Percentiles rank a stretch among this genome's conserved stretches.
phyloP scores from a whole-genome alignment of 2,888 invertebrate species.

The Lasioglossum figueresi region DNA sequence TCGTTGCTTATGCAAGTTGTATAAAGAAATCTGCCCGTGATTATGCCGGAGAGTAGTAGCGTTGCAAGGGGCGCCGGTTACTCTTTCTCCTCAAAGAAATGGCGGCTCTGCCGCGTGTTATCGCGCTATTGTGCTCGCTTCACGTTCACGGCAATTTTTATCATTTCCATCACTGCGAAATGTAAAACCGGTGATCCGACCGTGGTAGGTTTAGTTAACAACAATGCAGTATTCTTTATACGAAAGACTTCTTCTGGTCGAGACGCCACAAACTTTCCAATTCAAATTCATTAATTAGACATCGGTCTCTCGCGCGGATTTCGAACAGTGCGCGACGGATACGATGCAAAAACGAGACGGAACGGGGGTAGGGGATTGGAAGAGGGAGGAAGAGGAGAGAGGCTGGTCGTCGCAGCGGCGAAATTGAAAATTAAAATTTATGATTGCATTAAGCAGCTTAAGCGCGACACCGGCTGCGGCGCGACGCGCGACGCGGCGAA shows the following conservation, averaged over 20 bases:
- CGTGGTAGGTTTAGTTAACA: too few species aligned
- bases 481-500: conserved; percentile 29
- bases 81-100: not conserved
- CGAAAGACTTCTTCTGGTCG: not conserved
- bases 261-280: not conserved
- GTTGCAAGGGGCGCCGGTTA: not conserved
- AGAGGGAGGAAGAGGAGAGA: conserved; percentile 23
- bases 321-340: not conserved
- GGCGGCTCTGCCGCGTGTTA: not conserved
- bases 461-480: conserved; percentile 29
- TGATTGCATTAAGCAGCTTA: conserved; percentile 67
- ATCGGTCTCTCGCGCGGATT: not conserved
- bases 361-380: conserved; percentile 23
- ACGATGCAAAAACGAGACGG: not conserved
- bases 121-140: too few species aligned
- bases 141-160: too few species aligned
- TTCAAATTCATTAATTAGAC: not conserved
- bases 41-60: not conserved
- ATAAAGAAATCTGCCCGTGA: not conserved
- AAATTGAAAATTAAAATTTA: conserved; percentile 77
- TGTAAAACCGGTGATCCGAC: too few species aligned
- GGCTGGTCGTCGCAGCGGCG: conserved; percentile 4
- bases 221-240: not conserved
- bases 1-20: not conserved
- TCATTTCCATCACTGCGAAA: too few species aligned